Evolutionary conservation across 2,888 invertebrate species (phyloP), one percentile per base, ranked within the genome.

Genomic region (Phortica magna): DNA sequence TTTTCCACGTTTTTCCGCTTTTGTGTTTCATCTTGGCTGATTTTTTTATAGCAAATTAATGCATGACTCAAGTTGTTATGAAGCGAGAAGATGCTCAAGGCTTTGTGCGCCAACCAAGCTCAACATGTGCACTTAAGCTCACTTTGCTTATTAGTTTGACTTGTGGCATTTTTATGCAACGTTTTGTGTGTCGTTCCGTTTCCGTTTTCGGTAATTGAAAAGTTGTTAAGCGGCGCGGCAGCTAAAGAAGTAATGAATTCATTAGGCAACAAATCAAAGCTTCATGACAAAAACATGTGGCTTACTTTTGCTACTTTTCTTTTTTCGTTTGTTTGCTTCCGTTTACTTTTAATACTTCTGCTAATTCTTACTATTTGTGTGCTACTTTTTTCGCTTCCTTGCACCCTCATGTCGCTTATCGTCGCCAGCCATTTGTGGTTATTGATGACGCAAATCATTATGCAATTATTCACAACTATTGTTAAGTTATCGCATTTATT

Each of bases 121-220:
- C 65, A n/a, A 22, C 53, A 71, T 71, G 53, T 71, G 70, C 31
- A n/a, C 12, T 48, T 31, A 71, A 55, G 70, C 43, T 17, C 31
- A 7, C 22, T 71, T 71, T 10, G 22, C 70, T 48, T 71, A 71
- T 71, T 71, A 71, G 70, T 71, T 71, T 71, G 42, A n/a, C 67
- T 67, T 39, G 10, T 12, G 9, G 10, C 14, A 64, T 31, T 64
- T 64, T 64, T 10, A 61, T 61, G 7, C 19, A 17, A 19, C 10
- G 14, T 64, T 64, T 17, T 39, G 31, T 64, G 3, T 48, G 14
- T 48, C 14, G 9, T 48, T 48, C 14, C 14, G 7, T 43, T 43
- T 43, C 43, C 10, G 14, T 48, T 48, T 48, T 48, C 7, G 31
- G 31, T 7, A 48, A 48, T 48, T 7, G 48, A 48, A 48, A 48